Percentiles rank a stretch among this genome's conserved stretches.
Evolutionary conservation across 1,140 invertebrate species (phyloP).

Genomic region (Drosophila micromelanica): DNA sequence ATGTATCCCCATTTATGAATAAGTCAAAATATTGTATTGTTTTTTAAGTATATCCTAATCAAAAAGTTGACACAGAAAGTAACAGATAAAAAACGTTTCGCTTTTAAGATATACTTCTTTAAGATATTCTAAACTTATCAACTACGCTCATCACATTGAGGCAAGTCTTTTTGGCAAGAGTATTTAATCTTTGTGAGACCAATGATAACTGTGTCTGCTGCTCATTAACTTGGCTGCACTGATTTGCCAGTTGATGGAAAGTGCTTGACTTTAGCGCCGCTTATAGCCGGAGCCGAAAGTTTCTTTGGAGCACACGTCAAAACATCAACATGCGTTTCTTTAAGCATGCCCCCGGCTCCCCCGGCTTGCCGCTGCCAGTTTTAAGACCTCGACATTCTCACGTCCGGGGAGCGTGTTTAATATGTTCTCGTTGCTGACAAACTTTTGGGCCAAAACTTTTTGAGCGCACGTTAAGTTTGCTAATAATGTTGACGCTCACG

Average conservation of each 20-base stretch:
- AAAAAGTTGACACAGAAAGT: too few relatives aligned
- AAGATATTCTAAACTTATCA: too few relatives aligned
- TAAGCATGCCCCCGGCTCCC: background rate
- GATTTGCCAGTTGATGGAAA: conserved; percentile 66
- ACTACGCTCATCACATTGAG: too few relatives aligned
- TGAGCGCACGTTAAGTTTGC: conserved; percentile 73
- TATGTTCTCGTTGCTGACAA: conserved; percentile 71
- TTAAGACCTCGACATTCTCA: conserved; percentile 38
- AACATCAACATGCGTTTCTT: conserved; percentile 75
- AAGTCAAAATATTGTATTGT: too few relatives aligned
- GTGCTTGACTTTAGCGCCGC: conserved; percentile 49
- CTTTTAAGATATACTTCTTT: too few relatives aligned
- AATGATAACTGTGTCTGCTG: conserved; percentile 23
- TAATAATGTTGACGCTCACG: conserved; percentile 72
- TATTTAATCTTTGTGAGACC: background rate
- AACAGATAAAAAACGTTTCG: too few relatives aligned
- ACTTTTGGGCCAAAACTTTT: conserved; percentile 72
- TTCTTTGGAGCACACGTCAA: conserved; percentile 72
- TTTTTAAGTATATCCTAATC: too few relatives aligned
- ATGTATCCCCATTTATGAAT: too few relatives aligned
- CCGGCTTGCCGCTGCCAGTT: background rate
- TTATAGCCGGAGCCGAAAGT: conserved; percentile 60
- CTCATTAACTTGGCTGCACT: conserved; percentile 72
- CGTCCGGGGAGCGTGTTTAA: conserved; percentile 64
- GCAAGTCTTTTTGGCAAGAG: background rate